Base-by-base conservation (phyloP, 1,140 invertebrate genomes). In the Fopius arisanus region DNA sequence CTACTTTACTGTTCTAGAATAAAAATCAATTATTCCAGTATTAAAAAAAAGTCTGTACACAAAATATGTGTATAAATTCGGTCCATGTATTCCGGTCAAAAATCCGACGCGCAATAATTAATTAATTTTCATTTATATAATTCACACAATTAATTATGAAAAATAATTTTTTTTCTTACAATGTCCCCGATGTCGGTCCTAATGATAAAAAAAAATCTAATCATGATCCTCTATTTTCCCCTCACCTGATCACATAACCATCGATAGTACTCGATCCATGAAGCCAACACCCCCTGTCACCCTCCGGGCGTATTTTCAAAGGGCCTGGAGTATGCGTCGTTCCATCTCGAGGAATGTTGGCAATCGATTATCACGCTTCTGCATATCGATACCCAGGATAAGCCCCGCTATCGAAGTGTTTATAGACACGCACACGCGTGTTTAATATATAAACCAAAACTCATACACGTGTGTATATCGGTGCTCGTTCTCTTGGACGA, bases 361-460 rank as follows among this genome's bases (percentile, higher is more conserved):
- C 81, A 81, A 85, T 86, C 84, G 84, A 86, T 86, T 83, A 85
- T 85, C 81, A 84, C 80, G 80, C 80, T 82, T 74, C 80, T 82
- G 82, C 80, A 86, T 84, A 84, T 86, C 84, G 84, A 86, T 84
- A 84, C 80, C 79, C 78, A 79, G 78, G 78, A 79, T 73, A 37
- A 37, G 75, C 66, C 73, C 62, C 70, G 71, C 29, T 40, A 16
- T 59, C 37, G 23, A 14, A 28, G 40, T 41, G 31, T 29, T 41
- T 66, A 59, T 59, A 23, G 14, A 59, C 54, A 59, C 43, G 16
- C 43, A 70, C 43, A 70, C n/a, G 43, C 43, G 43, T 19, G 43
- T 48, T 48, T 48, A n/a, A 48, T 48, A 48, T 48, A 48, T 48
- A 48, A 48, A 48, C 16, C 16, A 5, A 19, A 48, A 48, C 43